Evolutionary conservation across 1,140 invertebrate species (phyloP).

Genomic region (Drosophila ironensis): DNA sequence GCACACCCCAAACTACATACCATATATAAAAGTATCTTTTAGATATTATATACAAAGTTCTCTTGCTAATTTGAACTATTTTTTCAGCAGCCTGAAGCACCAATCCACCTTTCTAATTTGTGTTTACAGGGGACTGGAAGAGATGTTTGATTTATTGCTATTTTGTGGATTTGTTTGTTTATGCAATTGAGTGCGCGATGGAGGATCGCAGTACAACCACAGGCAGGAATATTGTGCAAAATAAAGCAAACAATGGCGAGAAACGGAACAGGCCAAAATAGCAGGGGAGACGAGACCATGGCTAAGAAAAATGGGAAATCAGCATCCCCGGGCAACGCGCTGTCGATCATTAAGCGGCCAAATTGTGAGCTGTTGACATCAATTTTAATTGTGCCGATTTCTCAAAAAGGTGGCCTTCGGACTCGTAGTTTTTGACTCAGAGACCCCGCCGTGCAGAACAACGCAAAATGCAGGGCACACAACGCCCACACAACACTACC

Average conservation of each 20-base stretch:
- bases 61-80: neutral
- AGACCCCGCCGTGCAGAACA: slow-evolving; percentile 19
- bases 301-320: slow-evolving; percentile 7
- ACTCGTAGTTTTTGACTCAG: slow-evolving; percentile 49
- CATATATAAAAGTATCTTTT: too few relatives aligned
- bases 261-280: slow-evolving; percentile 10
- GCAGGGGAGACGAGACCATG: too few relatives aligned
- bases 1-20: too few relatives aligned
- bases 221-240: slow-evolving; percentile 28
- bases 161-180: slow-evolving; percentile 66
- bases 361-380: slow-evolving; percentile 69
- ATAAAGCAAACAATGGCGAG: slow-evolving; percentile 27
- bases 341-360: slow-evolving; percentile 55
- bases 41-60: too few relatives aligned
- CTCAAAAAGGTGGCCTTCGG: slow-evolving; percentile 40
- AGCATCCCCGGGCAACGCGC: slow-evolving; percentile 16
- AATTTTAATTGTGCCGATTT: slow-evolving; percentile 72
- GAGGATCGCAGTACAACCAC: neutral
- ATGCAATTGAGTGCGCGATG: slow-evolving; percentile 50
- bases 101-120: slow-evolving; percentile 9
- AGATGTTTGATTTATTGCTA: slow-evolving; percentile 64
- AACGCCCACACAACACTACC: too few relatives aligned
- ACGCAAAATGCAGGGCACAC: slow-evolving; percentile 15
- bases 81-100: neutral
- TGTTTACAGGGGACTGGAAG: slow-evolving; percentile 35